phyloP scores from a whole-genome alignment of 2,888 invertebrate species.

The Alsophila aescularia region DNA sequence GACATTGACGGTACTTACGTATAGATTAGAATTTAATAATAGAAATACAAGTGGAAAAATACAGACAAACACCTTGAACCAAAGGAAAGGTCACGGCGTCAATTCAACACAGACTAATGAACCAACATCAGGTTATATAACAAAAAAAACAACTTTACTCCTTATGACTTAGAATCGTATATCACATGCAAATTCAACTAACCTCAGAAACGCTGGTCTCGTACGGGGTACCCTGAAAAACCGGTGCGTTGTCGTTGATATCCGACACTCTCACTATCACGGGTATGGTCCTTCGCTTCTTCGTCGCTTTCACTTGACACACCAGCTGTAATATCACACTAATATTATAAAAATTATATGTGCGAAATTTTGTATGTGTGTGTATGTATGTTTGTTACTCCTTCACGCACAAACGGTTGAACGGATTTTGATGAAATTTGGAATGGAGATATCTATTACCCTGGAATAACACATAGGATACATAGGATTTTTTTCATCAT shows the following conservation, averaged over 20 bases:
- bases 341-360: too few relatives aligned
- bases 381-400: too few relatives aligned
- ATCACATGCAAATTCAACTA: conserved; percentile 32
- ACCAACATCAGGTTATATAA: too few relatives aligned
- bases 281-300: conserved; percentile 93
- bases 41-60: neutral
- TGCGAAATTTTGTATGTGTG: too few relatives aligned
- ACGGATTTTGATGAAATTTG: too few relatives aligned
- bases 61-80: neutral
- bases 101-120: too few relatives aligned
- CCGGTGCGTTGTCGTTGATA: conserved; percentile 95
- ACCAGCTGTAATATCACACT: conserved; percentile 88
- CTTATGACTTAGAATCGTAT: neutral
- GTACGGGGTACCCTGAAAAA: conserved; percentile 93
- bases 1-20: too few relatives aligned
- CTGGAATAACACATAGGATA: too few relatives aligned
- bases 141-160: too few relatives aligned
- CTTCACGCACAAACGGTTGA: too few relatives aligned
- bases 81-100: neutral
- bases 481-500: too few relatives aligned
- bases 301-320: conserved; percentile 91
- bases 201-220: conserved; percentile 94
- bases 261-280: conserved; percentile 95
- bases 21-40: neutral
- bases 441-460: too few relatives aligned